A percentile compares a stretch with the other conserved stretches of the same genome.
These are phyloP conservation scores for Diaprepes abbreviatus DNA, from an alignment of 2,888 invertebrate species.

Conservation along the genomic window DNA sequence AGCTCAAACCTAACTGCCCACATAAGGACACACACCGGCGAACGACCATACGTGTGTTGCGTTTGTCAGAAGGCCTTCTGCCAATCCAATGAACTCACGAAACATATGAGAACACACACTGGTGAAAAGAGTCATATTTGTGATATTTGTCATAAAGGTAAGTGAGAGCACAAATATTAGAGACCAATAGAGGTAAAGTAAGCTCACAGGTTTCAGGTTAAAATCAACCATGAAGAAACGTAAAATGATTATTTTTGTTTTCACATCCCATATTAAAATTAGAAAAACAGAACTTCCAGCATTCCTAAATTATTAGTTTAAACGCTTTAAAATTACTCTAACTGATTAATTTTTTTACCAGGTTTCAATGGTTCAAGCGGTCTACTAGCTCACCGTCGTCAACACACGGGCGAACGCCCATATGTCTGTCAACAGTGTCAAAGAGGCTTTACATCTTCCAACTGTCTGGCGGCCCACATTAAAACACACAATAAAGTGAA, in stretches of 20 bases:
- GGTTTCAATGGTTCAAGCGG: slow-evolving; percentile 67
- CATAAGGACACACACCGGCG: slow-evolving; percentile 67
- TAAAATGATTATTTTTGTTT: too few species aligned
- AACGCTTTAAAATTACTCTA: too few species aligned
- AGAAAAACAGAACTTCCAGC: too few species aligned
- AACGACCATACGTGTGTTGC: slow-evolving; percentile 67
- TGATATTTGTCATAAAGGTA: slow-evolving; percentile 68
- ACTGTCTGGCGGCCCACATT: slow-evolving; percentile 66
- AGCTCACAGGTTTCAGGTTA: too few species aligned
- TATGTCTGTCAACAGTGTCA: slow-evolving; percentile 65
- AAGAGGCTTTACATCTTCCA: slow-evolving; percentile 66
- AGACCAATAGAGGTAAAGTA: too few species aligned
- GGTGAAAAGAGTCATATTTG: slow-evolving; percentile 69
- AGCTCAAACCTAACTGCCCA: slow-evolving; percentile 69
- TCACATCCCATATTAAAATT: too few species aligned
- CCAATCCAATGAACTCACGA: slow-evolving; percentile 67
- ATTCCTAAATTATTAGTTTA: too few species aligned
- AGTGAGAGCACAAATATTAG: too few species aligned
- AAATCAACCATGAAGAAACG: too few species aligned
- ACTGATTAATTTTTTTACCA: slow-evolving; percentile 45
- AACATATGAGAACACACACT: slow-evolving; percentile 68
- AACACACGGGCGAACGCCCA: slow-evolving; percentile 66
- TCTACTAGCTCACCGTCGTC: slow-evolving; percentile 64
- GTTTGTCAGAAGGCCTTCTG: slow-evolving; percentile 68
- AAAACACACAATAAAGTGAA: slow-evolving; percentile 63